A percentile compares a stretch with the other conserved stretches of the same genome.
Conservation (phyloP, 2,797 vertebrate species). For the Rhabdophis nuchalis region DNA sequence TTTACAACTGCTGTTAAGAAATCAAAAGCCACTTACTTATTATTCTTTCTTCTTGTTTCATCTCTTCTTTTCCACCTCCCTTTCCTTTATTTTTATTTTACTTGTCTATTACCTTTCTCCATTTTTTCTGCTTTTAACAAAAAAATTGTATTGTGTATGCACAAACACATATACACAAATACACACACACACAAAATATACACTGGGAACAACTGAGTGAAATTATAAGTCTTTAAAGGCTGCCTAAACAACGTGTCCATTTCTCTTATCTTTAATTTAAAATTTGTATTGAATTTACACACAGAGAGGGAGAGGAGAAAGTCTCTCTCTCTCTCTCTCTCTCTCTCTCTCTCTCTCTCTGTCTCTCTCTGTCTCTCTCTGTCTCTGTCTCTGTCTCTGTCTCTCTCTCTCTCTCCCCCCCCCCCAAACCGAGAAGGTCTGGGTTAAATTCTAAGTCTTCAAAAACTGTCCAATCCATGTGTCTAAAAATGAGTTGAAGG, state of each 20-base stretch:
- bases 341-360: no score
- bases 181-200: not conserved
- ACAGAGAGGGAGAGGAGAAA: no score
- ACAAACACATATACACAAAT: not conserved
- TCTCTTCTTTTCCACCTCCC: not conserved
- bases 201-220: not conserved
- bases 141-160: not conserved
- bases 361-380: no score
- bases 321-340: no score
- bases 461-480: no score
- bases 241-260: not conserved
- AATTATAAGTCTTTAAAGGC: not conserved
- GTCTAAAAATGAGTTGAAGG: no score
- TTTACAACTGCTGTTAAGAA: not conserved
- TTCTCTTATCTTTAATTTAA: not conserved
- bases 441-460: no score
- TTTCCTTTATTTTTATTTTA: not conserved
- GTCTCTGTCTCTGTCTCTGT: no score
- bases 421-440: no score
- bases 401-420: no score
- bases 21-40: not conserved
- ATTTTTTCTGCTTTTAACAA: no score
- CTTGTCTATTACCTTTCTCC: not conserved
- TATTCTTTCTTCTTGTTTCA: not conserved
- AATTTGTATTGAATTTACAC: not conserved